Conservation (phyloP, 2,797 vertebrate genomes). For the Tadarida brasiliensis region DNA sequence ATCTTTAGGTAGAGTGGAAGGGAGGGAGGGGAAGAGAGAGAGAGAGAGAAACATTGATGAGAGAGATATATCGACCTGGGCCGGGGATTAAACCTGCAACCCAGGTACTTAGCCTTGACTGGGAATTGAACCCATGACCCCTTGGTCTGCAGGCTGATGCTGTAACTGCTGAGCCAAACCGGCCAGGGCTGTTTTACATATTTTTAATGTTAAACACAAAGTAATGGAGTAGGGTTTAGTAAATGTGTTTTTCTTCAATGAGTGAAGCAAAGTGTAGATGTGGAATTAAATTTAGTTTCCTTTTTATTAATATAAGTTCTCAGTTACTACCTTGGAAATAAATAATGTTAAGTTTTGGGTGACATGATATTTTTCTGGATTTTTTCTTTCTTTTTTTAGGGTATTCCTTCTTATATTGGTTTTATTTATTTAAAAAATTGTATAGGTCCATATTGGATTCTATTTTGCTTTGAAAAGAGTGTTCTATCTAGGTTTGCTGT, state of each 20-base stretch:
- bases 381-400: neutral
- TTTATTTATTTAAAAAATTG: neutral
- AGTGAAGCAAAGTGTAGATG: neutral
- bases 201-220: neutral
- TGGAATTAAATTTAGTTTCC: neutral
- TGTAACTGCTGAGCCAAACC: no score
- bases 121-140: no score
- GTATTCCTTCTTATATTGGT: neutral
- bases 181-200: neutral
- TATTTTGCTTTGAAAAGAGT: neutral
- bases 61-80: no score
- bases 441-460: neutral
- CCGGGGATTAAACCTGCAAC: no score
- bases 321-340: neutral
- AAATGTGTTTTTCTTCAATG: slow-evolving; percentile 14
- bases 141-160: no score
- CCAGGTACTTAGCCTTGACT: no score
- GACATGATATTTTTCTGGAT: neutral
- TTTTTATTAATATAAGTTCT: neutral
- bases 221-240: neutral
- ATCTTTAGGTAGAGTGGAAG: no score
- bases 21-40: no score
- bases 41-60: no score
- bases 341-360: neutral
- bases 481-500: neutral